These are phyloP conservation scores for Drosophila greeni DNA, from an alignment of 2,888 invertebrate species.

Conservation along the genomic window DNA sequence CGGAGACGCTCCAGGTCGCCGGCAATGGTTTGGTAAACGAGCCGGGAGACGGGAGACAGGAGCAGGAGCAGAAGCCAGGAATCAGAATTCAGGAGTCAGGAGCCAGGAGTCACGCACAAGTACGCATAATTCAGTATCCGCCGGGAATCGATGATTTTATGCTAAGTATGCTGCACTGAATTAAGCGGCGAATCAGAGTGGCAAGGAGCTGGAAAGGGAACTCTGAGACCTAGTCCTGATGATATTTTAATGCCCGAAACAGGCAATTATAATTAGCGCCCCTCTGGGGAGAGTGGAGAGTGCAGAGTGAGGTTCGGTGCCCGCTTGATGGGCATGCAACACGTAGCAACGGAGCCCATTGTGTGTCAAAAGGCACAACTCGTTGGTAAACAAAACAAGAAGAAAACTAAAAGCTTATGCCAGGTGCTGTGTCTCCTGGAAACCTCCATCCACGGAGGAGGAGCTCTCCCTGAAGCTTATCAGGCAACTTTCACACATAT, in stretches of 20 bases:
- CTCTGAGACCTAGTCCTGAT: not conserved
- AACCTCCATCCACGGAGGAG: too few relatives aligned
- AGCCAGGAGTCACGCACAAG: conserved; percentile 20
- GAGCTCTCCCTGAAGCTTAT: too few relatives aligned
- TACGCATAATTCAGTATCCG: conserved; percentile 45
- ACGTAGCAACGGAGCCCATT: conserved; percentile 38
- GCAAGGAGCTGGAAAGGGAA: conserved; percentile 5
- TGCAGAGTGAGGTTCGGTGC: not conserved
- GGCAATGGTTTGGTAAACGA: conserved; percentile 37
- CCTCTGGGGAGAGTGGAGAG: conserved; percentile 7
- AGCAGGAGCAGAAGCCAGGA: too few relatives aligned
- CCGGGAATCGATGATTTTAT: conserved; percentile 43
- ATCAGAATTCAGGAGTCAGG: not conserved
- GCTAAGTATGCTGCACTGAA: conserved; percentile 31
- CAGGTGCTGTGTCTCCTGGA: conserved; percentile 26
- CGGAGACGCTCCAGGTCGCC: conserved; percentile 13
- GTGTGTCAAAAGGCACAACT: conserved; percentile 43
- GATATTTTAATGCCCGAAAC: conserved; percentile 39
- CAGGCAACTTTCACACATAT: conserved; percentile 41
- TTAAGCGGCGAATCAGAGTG: conserved; percentile 17
- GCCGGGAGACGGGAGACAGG: not conserved
- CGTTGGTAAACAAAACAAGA: conserved; percentile 19
- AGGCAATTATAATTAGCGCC: conserved; percentile 52
- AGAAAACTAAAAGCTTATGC: conserved; percentile 41
- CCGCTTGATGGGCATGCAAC: conserved; percentile 49